A percentile compares a stretch with the other conserved stretches of the same genome.
Conservation (phyloP, 2,888 invertebrate genomes). For the Epistrophella euchroma region DNA sequence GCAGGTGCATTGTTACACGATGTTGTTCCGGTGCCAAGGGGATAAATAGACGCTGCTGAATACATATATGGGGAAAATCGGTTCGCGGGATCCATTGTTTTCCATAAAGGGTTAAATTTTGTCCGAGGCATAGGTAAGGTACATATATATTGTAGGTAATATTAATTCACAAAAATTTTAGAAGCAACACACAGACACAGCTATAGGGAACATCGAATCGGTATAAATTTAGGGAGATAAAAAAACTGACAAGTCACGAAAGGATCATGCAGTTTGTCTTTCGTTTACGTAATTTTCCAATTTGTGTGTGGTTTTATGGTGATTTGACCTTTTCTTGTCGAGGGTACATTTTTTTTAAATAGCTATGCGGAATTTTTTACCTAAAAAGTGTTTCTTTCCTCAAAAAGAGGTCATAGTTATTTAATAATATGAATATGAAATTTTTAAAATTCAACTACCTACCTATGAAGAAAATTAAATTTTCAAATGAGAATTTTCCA, state of each 20-base stretch:
- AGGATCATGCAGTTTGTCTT: conserved; percentile 12
- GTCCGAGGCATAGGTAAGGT: not conserved
- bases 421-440: not conserved
- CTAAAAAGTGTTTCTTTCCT: not conserved
- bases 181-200: not conserved
- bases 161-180: conserved; percentile 40
- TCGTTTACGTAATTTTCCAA: conserved; percentile 24
- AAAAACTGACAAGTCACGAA: conserved; percentile 62
- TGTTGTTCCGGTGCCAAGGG: conserved; percentile 72
- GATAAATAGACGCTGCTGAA: conserved; percentile 59
- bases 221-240: conserved; percentile 25
- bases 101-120: conserved; percentile 57
- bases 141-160: conserved; percentile 55
- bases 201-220: conserved; percentile 4
- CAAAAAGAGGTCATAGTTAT: conserved; percentile 7
- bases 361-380: not conserved
- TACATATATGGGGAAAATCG: conserved; percentile 12
- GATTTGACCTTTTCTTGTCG: conserved; percentile 20
- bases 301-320: conserved; percentile 12
- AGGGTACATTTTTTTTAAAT: not conserved
- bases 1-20: conserved; percentile 73
- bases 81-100: conserved; percentile 60
- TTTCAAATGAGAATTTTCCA: not conserved
- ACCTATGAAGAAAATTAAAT: not conserved
- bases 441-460: not conserved